Conservation (phyloP, 2,888 invertebrate genomes). For the Pollenia angustigena region DNA sequence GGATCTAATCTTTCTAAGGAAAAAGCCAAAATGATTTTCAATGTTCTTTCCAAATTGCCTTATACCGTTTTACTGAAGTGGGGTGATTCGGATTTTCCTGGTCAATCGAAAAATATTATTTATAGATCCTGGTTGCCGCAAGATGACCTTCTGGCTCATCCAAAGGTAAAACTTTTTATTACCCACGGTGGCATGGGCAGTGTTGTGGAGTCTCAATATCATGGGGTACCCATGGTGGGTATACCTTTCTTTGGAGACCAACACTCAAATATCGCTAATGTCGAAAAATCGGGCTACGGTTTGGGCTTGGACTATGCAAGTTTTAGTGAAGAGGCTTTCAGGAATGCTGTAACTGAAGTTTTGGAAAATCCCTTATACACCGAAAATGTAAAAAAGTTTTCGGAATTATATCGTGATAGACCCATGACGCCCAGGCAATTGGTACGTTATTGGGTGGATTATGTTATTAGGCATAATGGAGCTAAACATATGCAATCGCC, state of each 20-base stretch:
- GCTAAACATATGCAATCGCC: conserved; percentile 85
- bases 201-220: conserved; percentile 91
- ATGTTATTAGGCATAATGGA: conserved; percentile 85
- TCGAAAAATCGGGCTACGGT: conserved; percentile 86
- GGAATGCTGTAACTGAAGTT: conserved; percentile 76
- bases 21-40: conserved; percentile 85
- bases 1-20: conserved; percentile 75
- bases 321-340: conserved; percentile 74
- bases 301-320: conserved; percentile 73
- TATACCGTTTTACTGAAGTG: conserved; percentile 88
- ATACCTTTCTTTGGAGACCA: conserved; percentile 92
- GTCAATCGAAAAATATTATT: conserved; percentile 81
- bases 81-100: conserved; percentile 85
- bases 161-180: conserved; percentile 86
- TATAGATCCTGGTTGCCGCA: conserved; percentile 85
- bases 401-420: conserved; percentile 85
- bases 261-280: conserved; percentile 90
- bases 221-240: conserved; percentile 90
- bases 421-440: conserved; percentile 85
- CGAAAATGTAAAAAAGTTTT: conserved; percentile 82
- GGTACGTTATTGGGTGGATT: conserved; percentile 86
- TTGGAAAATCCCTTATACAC: conserved; percentile 77
- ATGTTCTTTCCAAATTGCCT: conserved; percentile 86
- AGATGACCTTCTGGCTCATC: conserved; percentile 90
- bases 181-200: conserved; percentile 87